These are phyloP conservation scores for Mormyrus lacerda DNA, from an alignment of 2,113 vertebrate genomes.

Conservation along the genomic window DNA sequence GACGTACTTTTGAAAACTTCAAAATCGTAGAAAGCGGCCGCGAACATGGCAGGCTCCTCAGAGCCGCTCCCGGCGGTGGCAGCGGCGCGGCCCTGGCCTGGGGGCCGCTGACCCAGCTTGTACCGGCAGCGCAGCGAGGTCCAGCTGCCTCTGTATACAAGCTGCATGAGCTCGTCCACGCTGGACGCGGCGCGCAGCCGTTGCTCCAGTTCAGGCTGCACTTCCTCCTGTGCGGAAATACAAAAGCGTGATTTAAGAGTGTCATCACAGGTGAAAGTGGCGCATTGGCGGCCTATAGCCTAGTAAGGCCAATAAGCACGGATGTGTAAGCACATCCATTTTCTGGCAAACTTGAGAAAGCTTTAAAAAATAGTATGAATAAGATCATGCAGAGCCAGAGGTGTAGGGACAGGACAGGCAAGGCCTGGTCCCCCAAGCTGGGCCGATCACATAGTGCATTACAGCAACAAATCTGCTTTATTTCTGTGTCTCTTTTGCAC, in stretches of 20 bases:
- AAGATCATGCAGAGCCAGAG: too few relatives aligned
- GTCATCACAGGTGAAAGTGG: not conserved
- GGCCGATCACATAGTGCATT: too few relatives aligned
- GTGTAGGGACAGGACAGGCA: too few relatives aligned
- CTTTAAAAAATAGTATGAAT: not conserved
- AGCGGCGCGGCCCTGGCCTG: constrained; percentile 48
- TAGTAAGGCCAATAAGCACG: not conserved
- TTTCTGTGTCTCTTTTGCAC: too few relatives aligned
- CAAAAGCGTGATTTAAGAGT: not conserved
- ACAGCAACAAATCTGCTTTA: too few relatives aligned
- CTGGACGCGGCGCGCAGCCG: constrained; percentile 82
- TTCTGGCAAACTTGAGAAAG: not conserved
- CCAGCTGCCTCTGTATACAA: constrained; percentile 90
- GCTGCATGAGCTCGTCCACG: constrained; percentile 90
- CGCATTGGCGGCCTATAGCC: not conserved
- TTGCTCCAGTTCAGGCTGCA: constrained; percentile 76
- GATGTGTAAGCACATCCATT: not conserved
- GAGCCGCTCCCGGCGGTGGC: constrained; percentile 44
- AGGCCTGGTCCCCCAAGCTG: too few relatives aligned
- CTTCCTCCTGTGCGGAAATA: constrained; percentile 58
- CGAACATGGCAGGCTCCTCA: constrained; percentile 73
- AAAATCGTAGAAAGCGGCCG: constrained; percentile 78
- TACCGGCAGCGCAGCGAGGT: constrained; percentile 85
- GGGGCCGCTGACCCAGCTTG: constrained; percentile 62
- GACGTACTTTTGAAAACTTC: constrained; percentile 90